A percentile compares a stretch with the other conserved stretches of the same genome.
Evolutionary conservation across 2,113 vertebrate genomes (phyloP).

Genomic region (Hylia prasina): DNA sequence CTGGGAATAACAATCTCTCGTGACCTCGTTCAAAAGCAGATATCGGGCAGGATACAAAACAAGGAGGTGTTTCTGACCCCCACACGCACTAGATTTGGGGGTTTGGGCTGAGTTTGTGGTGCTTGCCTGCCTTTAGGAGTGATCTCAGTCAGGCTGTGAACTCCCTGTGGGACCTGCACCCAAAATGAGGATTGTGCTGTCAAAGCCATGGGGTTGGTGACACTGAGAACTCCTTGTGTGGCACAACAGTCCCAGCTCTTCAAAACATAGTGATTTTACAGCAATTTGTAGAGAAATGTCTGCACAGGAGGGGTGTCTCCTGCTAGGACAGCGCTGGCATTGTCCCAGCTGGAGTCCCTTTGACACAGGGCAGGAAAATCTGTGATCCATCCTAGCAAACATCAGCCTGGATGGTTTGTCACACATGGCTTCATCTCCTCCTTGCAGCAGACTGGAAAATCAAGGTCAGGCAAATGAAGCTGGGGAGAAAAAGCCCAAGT

Average conservation of each 20-base stretch:
- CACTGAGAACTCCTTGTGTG: background rate
- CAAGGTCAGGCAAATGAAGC: background rate
- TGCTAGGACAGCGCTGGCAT: background rate
- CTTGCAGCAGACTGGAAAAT: background rate
- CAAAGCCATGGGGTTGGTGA: background rate
- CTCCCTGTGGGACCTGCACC: background rate
- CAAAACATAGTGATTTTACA: background rate
- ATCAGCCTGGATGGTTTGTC: background rate
- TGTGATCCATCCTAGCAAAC: background rate
- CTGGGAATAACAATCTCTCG: constrained; percentile 20
- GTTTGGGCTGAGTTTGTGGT: background rate
- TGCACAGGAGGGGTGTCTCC: background rate
- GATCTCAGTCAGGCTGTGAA: background rate
- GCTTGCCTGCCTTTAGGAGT: background rate
- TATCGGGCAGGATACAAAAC: background rate
- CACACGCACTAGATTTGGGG: background rate
- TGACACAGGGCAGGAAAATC: background rate
- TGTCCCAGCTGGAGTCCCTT: background rate
- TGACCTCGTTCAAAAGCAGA: background rate
- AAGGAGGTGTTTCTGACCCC: background rate
- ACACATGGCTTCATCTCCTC: background rate
- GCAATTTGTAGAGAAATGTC: background rate
- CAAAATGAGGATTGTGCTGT: background rate
- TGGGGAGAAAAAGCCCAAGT: background rate
- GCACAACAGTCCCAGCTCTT: background rate